phyloP scores from a whole-genome alignment of 92 coral and sea anemone genomes.

The Phymanthus crucifer region DNA sequence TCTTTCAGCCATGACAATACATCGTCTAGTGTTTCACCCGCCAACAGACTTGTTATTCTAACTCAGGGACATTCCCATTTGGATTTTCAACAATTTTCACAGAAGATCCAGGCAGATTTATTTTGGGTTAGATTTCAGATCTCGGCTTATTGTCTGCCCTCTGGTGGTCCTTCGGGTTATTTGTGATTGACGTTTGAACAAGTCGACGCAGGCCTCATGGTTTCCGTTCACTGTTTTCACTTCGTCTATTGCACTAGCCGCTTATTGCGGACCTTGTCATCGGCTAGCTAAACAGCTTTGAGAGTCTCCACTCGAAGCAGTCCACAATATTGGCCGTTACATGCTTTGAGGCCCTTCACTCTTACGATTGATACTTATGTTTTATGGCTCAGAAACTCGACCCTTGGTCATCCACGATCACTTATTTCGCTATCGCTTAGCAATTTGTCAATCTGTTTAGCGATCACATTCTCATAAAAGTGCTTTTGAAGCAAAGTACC shows the following conservation, averaged over 20 bases:
- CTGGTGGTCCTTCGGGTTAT: neutral
- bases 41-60: slow-evolving; percentile 7
- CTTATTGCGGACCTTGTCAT: slow-evolving; percentile 17
- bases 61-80: neutral
- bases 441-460: slow-evolving; percentile 3
- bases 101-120: slow-evolving; percentile 13
- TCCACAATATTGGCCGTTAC: slow-evolving; percentile 27
- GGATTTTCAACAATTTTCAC: neutral
- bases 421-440: neutral
- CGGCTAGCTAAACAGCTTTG: slow-evolving; percentile 32
- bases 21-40: slow-evolving; percentile 5
- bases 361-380: slow-evolving; percentile 3
- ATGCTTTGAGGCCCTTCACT: slow-evolving; percentile 28
- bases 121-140: slow-evolving; percentile 17
- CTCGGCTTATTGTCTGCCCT: slow-evolving; percentile 14
- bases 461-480: neutral
- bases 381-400: slow-evolving; percentile 5
- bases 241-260: slow-evolving; percentile 1
- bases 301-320: slow-evolving; percentile 30
- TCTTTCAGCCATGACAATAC: neutral
- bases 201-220: slow-evolving; percentile 12
- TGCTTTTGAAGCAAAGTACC: neutral
- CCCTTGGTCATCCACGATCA: neutral
- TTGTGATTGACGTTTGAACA: slow-evolving; percentile 27
- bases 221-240: slow-evolving; percentile 12